These are phyloP conservation scores for Nemapogon koenigi DNA, from an alignment of 2,888 invertebrate genomes.

Conservation along the genomic window DNA sequence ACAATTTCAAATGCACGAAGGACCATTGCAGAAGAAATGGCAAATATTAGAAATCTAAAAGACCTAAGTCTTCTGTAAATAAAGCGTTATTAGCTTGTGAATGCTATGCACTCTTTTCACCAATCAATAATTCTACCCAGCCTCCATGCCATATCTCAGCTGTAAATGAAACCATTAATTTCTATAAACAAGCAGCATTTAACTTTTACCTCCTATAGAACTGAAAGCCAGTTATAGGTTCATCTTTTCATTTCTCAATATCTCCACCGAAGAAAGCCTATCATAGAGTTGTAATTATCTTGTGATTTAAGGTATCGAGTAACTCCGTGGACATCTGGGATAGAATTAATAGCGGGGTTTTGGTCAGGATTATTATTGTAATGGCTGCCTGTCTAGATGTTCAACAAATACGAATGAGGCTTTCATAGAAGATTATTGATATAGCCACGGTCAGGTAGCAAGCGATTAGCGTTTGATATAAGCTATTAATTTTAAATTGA, in stretches of 20 bases:
- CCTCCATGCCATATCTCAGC: too few species aligned
- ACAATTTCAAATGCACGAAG: too few species aligned
- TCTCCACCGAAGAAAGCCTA: constrained; percentile 45
- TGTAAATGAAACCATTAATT: too few species aligned
- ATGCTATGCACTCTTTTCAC: background rate
- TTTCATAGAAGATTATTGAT: constrained; percentile 22
- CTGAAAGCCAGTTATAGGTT: constrained; percentile 22
- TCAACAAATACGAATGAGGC: constrained; percentile 29
- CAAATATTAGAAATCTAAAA: too few species aligned
- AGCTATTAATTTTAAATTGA: too few species aligned
- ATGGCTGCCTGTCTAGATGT: constrained; percentile 35
- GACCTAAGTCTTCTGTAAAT: background rate
- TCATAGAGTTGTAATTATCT: constrained; percentile 40
- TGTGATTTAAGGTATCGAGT: constrained; percentile 39
- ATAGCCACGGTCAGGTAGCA: too few species aligned
- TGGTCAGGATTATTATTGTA: constrained; percentile 36
- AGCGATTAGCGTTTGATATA: too few species aligned
- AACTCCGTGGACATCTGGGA: background rate
- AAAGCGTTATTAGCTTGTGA: background rate
- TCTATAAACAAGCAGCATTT: too few species aligned
- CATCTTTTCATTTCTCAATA: constrained; percentile 36
- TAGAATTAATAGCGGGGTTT: constrained; percentile 22
- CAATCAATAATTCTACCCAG: background rate
- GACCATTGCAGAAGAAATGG: too few species aligned
- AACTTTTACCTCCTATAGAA: constrained; percentile 5